Evolutionary conservation across 2,113 vertebrate species (phyloP).

Genomic region (Daphoenositta chrysoptera): DNA sequence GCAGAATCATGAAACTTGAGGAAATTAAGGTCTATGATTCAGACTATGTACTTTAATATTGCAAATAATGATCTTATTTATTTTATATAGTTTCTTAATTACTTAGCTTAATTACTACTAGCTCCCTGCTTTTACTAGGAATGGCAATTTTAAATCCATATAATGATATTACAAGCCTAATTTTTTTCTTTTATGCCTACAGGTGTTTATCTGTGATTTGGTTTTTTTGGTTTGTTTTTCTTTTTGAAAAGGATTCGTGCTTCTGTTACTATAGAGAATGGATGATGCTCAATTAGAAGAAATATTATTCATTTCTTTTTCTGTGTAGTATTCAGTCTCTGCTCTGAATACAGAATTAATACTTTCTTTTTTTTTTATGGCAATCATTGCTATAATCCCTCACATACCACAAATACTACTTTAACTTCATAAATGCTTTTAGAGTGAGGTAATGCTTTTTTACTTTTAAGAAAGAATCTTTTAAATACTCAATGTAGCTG

Average conservation of each 20-base stretch:
- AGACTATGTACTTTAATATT: neutral
- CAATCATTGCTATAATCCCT: neutral
- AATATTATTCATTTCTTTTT: neutral
- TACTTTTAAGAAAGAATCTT: neutral
- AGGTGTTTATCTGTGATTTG: neutral
- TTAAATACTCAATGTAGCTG: neutral
- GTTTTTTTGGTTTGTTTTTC: accelerated
- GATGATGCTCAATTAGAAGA: neutral
- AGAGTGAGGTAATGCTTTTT: neutral
- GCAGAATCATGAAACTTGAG: neutral
- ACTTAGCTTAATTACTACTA: no score
- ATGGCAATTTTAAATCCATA: neutral
- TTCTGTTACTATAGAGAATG: neutral
- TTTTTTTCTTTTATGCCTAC: neutral
- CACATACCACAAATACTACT: neutral
- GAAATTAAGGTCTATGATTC: neutral
- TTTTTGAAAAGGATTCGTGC: neutral
- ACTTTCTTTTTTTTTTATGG: neutral
- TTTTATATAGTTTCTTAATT: neutral
- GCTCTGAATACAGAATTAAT: neutral
- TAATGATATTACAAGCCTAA: neutral
- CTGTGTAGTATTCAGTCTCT: neutral
- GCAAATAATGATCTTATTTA: neutral
- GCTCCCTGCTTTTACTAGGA: neutral
- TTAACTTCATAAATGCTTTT: neutral